Conservation (phyloP, 2,888 invertebrate genomes). For the Apotomis turbidana region DNA sequence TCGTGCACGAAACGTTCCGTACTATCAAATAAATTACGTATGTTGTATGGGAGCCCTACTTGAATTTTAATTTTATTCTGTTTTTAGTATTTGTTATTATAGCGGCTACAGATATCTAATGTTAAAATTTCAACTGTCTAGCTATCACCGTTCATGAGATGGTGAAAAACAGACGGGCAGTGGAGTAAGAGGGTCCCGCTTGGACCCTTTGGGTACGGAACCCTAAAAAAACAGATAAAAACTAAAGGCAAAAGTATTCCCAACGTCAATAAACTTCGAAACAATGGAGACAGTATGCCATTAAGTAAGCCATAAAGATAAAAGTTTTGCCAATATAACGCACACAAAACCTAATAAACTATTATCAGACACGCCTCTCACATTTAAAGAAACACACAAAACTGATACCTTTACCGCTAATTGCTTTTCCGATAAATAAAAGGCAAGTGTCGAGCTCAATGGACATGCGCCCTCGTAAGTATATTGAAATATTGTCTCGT, state of each 20-base stretch:
- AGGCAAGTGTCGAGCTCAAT: conserved; percentile 55
- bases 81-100: no score
- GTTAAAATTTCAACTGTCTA: no score
- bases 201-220: no score
- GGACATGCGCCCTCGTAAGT: conserved; percentile 73
- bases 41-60: no score
- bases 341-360: conserved; percentile 21
- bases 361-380: conserved; percentile 17
- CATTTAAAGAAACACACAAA: conserved; percentile 1
- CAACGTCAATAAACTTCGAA: conserved; percentile 21
- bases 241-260: not conserved
- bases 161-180: no score
- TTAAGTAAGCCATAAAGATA: conserved; percentile 29
- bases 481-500: conserved; percentile 82
- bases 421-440: conserved; percentile 22
- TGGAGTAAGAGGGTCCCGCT: no score
- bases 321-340: conserved; percentile 22
- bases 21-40: no score
- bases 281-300: conserved; percentile 22
- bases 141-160: no score
- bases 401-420: conserved; percentile 14
- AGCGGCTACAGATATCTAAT: no score
- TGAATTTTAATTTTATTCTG: no score
- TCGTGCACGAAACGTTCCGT: no score
- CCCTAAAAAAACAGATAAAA: not conserved